Evolutionary conservation across 1,140 invertebrate genomes (phyloP), one percentile per base, ranked within the genome.

Genomic region (Bombus confusus): DNA sequence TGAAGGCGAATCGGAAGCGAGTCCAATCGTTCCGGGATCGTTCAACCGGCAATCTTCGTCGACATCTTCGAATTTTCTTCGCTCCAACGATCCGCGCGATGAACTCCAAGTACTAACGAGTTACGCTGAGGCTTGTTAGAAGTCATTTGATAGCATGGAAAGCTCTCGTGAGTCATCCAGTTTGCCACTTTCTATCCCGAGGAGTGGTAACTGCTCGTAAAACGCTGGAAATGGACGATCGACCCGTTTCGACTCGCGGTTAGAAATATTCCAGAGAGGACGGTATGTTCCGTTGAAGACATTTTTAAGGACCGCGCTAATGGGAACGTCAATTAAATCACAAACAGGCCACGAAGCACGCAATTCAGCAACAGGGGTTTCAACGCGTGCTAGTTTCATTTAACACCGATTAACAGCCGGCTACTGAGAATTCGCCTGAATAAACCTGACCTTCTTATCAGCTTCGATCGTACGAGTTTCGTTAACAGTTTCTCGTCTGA

Each of bases 251-350:
- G n/a, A 57, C 15, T 22, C 43, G 43, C 18, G 71, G 25, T 18
- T 64, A 43, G 69, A 37, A 4, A 31, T 34, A 31, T 47, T 31
- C 2, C 47, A 31, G 39, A 28, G 25, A 22, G 9, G 31, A 3
- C 5, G 39, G 15, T 37, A 52, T 22, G 64, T 43, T 69, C 18
- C 6, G 82, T 69, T 12, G 22, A 68, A 34, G 34, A 71, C 52
- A 84, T 39, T 81, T 80, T 66, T 52, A n/a, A 73, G 13, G 28
- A 47, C 57, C 4, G 5, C 39, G 10, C 22, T 85, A 85, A 80
- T 77, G 83, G 83, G 37, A 80, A 73, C 41, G 57, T 34, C 41
- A 66, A 73, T 85, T 85, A 80, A 57, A 80, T 73, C 68, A 80
- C 68, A 52, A 71, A 47, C 68, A 31, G 77, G 72, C 68, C 31